Evolutionary conservation across 2,113 vertebrate genomes (phyloP).

Genomic region (Ceyx melanurus): DNA sequence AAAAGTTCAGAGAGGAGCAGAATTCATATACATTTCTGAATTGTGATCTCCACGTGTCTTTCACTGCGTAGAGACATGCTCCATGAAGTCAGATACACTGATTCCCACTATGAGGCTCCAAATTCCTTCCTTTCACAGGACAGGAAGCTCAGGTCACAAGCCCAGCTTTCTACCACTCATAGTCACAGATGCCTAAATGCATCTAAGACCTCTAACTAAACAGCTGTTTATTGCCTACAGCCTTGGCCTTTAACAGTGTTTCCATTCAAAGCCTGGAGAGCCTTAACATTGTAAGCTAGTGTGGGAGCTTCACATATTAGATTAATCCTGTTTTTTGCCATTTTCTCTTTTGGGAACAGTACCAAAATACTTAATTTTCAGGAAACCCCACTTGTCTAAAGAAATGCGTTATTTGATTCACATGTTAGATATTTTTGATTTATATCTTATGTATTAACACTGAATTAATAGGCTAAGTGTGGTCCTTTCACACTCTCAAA

Average conservation of each 20-base stretch:
- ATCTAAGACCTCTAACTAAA: neutral
- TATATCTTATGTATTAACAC: neutral
- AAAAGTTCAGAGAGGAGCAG: neutral
- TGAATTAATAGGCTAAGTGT: neutral
- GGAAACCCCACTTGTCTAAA: neutral
- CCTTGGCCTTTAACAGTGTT: neutral
- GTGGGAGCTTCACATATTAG: neutral
- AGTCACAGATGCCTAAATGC: neutral
- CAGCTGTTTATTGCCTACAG: neutral
- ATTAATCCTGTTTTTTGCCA: neutral
- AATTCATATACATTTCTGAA: neutral
- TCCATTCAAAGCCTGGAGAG: neutral
- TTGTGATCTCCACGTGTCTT: neutral
- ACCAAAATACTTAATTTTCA: neutral
- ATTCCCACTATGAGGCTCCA: neutral
- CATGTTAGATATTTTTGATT: neutral
- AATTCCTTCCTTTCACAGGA: neutral
- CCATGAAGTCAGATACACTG: neutral
- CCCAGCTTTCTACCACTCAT: neutral
- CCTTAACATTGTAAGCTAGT: neutral
- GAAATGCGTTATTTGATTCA: neutral
- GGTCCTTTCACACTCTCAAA: neutral
- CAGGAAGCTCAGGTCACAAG: neutral
- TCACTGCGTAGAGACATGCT: neutral
- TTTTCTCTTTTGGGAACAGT: neutral